Base-by-base conservation (phyloP, 2,797 vertebrate species). In the Lacerta agilis region DNA sequence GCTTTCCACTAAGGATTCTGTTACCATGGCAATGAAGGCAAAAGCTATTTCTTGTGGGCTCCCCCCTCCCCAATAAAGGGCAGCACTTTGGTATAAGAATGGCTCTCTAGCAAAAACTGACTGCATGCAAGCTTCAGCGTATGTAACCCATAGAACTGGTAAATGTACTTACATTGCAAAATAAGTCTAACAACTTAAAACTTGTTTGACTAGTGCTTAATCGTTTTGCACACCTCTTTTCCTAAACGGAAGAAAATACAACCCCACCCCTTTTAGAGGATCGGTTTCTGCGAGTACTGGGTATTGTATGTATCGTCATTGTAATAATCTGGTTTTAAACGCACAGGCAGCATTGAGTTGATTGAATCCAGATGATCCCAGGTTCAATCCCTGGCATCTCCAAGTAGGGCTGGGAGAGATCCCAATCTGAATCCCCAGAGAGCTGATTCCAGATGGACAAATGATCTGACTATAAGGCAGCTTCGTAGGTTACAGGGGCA, bases 11-110 rank as follows among this genome's bases (percentile, higher is more conserved):
- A 89, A 90, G 88, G 85, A 90, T 41, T 84, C 85, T 83, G 92
- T 96, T 93, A 80, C 94, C 90, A 94, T 91, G 87, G 94, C 79
- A 95, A 95, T 92, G 93, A 92, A 93, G 0, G 0, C 79, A 93
- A 92, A 93, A 94, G 94, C 93, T 86, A 85, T 83, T 45, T 87
- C 93, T 90, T 79, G 17, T 83, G 45, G 91, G 83, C 87, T 77
- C 17, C 38, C 72, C n/a, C 49, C 45, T 55, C 85, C 49, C 49
- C 41, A 27, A 81, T 66, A 69, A 86, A 84, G 69, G 58, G 43
- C 71, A 91, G 64, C 49, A 76, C 76, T 76, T 86, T 76, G 10
- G 27, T 79, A 88, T 66, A 64, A 36, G 61, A 61, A 18, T 83
- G 82, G 85, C 49, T 82, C 36, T 90, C 86, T 88, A 45, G 87